Percentiles rank a stretch among this genome's conserved stretches.
These are phyloP conservation scores for Archips xylosteana DNA, from an alignment of 2,888 invertebrate species.

Conservation along the genomic window DNA sequence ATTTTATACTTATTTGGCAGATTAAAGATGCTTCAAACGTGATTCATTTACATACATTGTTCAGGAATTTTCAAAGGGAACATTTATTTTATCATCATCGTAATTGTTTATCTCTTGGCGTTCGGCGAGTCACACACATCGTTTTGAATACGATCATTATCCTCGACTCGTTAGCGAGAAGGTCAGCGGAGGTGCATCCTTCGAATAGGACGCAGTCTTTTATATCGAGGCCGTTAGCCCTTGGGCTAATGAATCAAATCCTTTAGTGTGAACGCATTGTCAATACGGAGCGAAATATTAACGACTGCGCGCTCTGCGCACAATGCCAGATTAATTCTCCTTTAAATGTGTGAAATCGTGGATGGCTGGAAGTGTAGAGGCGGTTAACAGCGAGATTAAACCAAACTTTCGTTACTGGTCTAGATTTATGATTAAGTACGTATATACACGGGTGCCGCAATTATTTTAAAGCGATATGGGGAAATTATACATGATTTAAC, in stretches of 20 bases:
- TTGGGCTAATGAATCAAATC: constrained; percentile 80
- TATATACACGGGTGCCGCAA: no score
- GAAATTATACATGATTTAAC: neutral
- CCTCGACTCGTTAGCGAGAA: constrained; percentile 77
- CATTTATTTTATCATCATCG: constrained; percentile 58
- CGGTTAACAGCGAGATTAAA: constrained; percentile 24
- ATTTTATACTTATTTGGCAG: neutral
- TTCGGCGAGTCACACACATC: constrained; percentile 70
- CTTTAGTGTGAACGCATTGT: constrained; percentile 74
- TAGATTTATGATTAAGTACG: neutral
- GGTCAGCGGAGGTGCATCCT: constrained; percentile 75
- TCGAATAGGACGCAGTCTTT: constrained; percentile 77
- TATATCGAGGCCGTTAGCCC: constrained; percentile 79
- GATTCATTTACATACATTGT: constrained; percentile 27
- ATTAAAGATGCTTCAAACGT: constrained; percentile 18
- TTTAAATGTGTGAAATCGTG: constrained; percentile 79
- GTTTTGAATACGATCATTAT: constrained; percentile 78
- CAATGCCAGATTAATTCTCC: constrained; percentile 79
- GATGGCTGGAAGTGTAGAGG: constrained; percentile 47
- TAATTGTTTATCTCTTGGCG: constrained; percentile 59
- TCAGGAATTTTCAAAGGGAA: constrained; percentile 51
- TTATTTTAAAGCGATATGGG: no score
- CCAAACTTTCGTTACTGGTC: neutral
- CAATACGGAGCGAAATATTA: constrained; percentile 80
- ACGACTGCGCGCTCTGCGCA: constrained; percentile 65